Percentiles rank a stretch among this genome's conserved stretches.
Conservation (phyloP, 2,797 vertebrate genomes). For the Silurus lanzhouensis region DNA sequence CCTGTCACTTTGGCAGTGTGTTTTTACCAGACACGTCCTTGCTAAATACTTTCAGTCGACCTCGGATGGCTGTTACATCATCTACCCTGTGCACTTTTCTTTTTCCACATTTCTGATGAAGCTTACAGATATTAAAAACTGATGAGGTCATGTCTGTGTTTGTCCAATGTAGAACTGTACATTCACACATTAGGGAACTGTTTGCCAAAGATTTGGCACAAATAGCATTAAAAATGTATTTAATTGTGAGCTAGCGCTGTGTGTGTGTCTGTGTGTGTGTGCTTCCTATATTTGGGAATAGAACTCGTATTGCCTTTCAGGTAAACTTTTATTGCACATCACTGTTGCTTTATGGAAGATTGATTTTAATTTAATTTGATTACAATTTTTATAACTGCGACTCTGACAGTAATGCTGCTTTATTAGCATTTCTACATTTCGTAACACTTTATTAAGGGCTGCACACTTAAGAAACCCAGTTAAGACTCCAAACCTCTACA, state of each 20-base stretch:
- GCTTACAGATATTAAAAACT: not conserved
- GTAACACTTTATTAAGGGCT: not conserved
- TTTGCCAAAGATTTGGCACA: not conserved
- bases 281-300: not conserved
- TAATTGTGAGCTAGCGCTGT: not conserved
- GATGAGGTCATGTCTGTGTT: slow-evolving; percentile 21
- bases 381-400: not conserved
- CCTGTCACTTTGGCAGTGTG: not conserved
- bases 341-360: not conserved
- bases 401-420: not conserved
- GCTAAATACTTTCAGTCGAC: not conserved
- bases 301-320: not conserved
- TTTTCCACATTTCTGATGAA: not conserved
- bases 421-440: not conserved
- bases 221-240: not conserved
- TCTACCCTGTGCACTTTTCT: not conserved
- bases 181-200: not conserved
- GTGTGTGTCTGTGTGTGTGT: not conserved
- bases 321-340: too few species aligned
- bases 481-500: too few species aligned
- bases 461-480: too few species aligned
- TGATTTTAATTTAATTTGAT: not conserved
- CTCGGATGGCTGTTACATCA: not conserved
- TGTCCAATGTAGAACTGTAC: not conserved
- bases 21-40: slow-evolving; percentile 17